Evolutionary conservation across 2,888 invertebrate genomes (phyloP), one percentile per base, ranked within the genome.

Genomic region (Epinotia bilunana): DNA sequence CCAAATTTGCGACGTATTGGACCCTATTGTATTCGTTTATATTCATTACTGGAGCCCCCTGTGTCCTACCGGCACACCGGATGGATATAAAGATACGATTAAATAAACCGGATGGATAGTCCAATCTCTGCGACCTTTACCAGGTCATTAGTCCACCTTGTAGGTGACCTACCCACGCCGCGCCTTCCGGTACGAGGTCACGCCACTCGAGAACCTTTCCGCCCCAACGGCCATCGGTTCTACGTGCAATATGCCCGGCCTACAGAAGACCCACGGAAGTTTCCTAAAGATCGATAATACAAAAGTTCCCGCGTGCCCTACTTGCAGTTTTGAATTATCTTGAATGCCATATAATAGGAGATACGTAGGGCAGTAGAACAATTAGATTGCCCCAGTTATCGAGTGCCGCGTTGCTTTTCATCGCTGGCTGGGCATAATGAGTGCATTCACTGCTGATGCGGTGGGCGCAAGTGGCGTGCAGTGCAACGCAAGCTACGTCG

Each of bases 381-480:
- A 89, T 87, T 82, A 84, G 83, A 82, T 85, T 87, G 89, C 78
- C 83, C 89, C 81, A 88, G 84, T 85, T 88, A 87, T 88, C 79
- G 81, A 83, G 83, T 84, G 80, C 81, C 80, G 82, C 80, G 79
- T 84, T 83, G 85, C 87, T 87, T 90, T 89, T 89, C 89, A 88
- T 89, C 86, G 84, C 78, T 85, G 80, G 83, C 80, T 82, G 80
- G 83, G 80, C 80, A 84, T 89, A 90, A 91, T 89, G 87, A 87
- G 82, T 80, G 86, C 83, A 83, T 85, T 85, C 83, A 85, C 85
- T 80, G 83, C 78, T 82, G 84, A 83, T 81, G 83, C 82, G 79
- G 84, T 82, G 81, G 77, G 77, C 82, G 78, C 76, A 49, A 73
- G 80, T 79, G 79, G 77, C 82, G 80, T 16, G 63, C 78, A 76